Conservation (phyloP, 1,140 invertebrate species). For the Phocides pigmalion region DNA sequence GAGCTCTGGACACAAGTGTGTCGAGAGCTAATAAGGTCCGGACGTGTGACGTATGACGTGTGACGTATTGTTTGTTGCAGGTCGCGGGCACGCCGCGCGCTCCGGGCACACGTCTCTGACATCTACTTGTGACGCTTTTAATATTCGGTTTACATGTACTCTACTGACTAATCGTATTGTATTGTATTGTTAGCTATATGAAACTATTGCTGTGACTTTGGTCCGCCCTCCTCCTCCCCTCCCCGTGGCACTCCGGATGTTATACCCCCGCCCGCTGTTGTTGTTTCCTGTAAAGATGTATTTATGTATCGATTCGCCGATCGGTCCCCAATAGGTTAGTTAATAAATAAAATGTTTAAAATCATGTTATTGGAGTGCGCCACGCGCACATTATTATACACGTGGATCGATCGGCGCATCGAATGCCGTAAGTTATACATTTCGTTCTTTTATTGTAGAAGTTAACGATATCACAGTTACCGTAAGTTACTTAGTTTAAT, state of each 20-base stretch:
- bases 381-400: not conserved
- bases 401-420: constrained; percentile 14
- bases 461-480: constrained; percentile 74
- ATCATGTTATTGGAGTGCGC: constrained; percentile 18
- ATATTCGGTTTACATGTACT: constrained; percentile 55
- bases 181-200: constrained; percentile 49
- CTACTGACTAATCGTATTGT: constrained; percentile 51
- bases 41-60: not conserved
- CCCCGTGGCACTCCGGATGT: constrained; percentile 33
- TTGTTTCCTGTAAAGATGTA: constrained; percentile 36
- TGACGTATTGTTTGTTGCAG: constrained; percentile 41
- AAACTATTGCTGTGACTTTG: constrained; percentile 45
- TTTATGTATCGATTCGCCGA: constrained; percentile 44
- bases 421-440: constrained; percentile 32
- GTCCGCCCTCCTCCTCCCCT: constrained; percentile 32
- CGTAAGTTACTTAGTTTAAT: constrained; percentile 78
- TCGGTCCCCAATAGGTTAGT: constrained; percentile 35
- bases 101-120: constrained; percentile 50
- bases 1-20: too few species aligned
- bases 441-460: constrained; percentile 46
- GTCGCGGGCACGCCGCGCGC: constrained; percentile 57
- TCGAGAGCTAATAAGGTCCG: too few species aligned
- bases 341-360: constrained; percentile 27
- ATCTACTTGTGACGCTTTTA: constrained; percentile 54
- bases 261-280: constrained; percentile 26